phyloP scores from a whole-genome alignment of 2,888 invertebrate species.

The Trichopria drosophilae region DNA sequence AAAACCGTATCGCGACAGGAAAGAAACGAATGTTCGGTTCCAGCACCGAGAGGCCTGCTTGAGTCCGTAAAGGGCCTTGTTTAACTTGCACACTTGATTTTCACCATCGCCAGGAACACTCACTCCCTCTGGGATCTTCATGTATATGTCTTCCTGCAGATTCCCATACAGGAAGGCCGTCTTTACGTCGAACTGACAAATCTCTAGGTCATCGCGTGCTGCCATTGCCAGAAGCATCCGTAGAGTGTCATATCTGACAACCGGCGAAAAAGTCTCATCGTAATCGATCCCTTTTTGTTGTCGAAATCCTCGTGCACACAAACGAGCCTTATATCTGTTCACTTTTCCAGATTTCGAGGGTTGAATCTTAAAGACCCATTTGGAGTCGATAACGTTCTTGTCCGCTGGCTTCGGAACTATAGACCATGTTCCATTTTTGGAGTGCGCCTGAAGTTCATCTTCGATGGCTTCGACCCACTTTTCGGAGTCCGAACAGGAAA shows the following conservation, averaged over 20 bases:
- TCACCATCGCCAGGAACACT: background rate
- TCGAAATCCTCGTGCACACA: conserved; percentile 18
- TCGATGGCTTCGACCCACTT: conserved; percentile 14
- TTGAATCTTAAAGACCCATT: conserved; percentile 22
- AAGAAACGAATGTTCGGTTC: conserved; percentile 37
- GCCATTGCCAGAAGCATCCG: conserved; percentile 14
- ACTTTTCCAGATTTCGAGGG: background rate
- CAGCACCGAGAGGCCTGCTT: conserved; percentile 45
- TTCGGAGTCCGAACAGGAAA: background rate
- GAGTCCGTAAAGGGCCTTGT: conserved; percentile 37
- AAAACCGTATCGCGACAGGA: conserved; percentile 34
- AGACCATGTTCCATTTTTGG: conserved; percentile 7
- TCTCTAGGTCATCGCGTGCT: conserved; percentile 10
- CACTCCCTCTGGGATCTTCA: conserved; percentile 5
- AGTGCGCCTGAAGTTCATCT: conserved; percentile 20
- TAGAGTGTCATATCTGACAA: conserved; percentile 21
- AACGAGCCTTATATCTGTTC: conserved; percentile 11
- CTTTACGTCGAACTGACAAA: conserved; percentile 19
- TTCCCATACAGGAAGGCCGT: conserved; percentile 16
- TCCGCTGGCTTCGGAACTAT: background rate
- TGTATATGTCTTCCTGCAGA: conserved; percentile 9
- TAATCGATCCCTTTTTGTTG: conserved; percentile 21
- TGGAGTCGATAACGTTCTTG: conserved; percentile 13
- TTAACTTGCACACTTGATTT: background rate
- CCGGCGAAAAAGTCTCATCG: conserved; percentile 21